These are phyloP conservation scores for Babylonia areolata DNA, from an alignment of 1,140 invertebrate species.

Conservation along the genomic window DNA sequence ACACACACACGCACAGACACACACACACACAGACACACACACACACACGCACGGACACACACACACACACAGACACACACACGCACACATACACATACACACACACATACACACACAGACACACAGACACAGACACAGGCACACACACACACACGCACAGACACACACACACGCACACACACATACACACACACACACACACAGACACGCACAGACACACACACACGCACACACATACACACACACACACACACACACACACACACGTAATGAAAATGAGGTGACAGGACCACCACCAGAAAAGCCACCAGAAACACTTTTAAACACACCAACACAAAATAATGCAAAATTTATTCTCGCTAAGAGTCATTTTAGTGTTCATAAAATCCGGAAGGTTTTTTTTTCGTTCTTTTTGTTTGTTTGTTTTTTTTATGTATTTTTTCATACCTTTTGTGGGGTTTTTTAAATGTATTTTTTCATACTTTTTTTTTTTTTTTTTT, in stretches of 20 bases:
- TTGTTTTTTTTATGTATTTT: too few species aligned
- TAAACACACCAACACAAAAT: too few species aligned
- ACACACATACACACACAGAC: constrained; percentile 14
- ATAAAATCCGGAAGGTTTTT: too few species aligned
- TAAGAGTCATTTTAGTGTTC: too few species aligned
- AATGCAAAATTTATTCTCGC: too few species aligned
- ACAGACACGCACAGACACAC: constrained; percentile 19
- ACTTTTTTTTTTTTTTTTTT: too few species aligned
- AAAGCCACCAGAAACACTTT: too few species aligned
- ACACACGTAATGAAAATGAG: too few species aligned
- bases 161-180: constrained; percentile 19
- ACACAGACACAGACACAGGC: constrained; percentile 22
- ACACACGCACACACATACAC: constrained; percentile 25
- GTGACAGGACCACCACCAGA: too few species aligned
- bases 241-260: constrained; percentile 33
- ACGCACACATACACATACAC: background rate
- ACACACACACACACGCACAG: constrained; percentile 16
- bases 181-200: constrained; percentile 8
- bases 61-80: constrained; percentile 17
- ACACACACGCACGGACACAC: background rate
- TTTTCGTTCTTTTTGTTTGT: too few species aligned
- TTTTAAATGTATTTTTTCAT: too few species aligned
- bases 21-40: background rate
- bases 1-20: constrained; percentile 5
- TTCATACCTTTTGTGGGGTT: too few species aligned